Evolutionary conservation across 2,113 vertebrate genomes (phyloP).

Genomic region (Clupea harengus): DNA sequence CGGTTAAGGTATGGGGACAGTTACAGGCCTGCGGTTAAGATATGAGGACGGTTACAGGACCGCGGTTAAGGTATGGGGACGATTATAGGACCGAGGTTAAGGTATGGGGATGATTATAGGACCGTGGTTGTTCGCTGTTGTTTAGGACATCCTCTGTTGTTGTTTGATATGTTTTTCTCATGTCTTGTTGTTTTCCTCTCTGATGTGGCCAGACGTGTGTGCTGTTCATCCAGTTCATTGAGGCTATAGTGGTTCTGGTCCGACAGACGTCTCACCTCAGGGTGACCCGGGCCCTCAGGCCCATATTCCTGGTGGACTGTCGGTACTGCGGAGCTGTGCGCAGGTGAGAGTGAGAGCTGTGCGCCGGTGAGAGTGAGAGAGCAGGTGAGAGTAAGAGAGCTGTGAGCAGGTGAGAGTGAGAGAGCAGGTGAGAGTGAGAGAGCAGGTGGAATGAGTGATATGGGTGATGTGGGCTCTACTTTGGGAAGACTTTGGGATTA

Average conservation of each 20-base stretch:
- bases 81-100: background rate
- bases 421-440: no score
- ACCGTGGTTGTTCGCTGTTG: background rate
- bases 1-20: no score
- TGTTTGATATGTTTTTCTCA: background rate
- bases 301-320: slow-evolving; percentile 96
- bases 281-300: slow-evolving; percentile 91
- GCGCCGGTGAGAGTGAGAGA: no score
- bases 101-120: background rate
- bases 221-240: slow-evolving; percentile 89
- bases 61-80: background rate
- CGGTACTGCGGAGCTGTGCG: slow-evolving; percentile 94
- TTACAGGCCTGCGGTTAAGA: no score
- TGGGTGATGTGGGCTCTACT: no score
- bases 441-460: no score
- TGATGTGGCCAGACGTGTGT: slow-evolving; percentile 77
- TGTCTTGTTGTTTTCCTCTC: background rate
- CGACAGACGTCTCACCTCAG: slow-evolving; percentile 92
- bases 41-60: background rate
- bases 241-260: slow-evolving; percentile 93
- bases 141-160: background rate
- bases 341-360: slow-evolving; percentile 68
- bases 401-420: no score
- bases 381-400: no score
- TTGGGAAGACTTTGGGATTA: no score